Evolutionary conservation across 2,888 invertebrate genomes (phyloP).

Genomic region (Ormyrus thymus): DNA sequence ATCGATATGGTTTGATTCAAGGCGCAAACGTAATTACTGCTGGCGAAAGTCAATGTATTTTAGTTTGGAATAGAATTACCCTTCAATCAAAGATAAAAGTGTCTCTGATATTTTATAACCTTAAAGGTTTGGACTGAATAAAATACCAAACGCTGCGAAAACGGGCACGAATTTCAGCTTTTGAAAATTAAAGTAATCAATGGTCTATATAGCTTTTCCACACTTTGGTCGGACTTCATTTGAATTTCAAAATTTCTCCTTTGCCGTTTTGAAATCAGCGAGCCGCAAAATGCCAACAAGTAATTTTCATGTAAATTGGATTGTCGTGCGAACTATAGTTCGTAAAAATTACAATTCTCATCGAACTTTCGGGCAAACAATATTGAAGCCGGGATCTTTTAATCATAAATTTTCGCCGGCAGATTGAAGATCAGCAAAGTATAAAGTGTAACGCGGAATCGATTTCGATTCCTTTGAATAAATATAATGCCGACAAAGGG

Average conservation of each 20-base stretch:
- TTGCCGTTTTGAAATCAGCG: background rate
- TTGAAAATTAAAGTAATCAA: too few relatives aligned
- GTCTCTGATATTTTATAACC: too few relatives aligned
- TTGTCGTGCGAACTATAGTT: background rate
- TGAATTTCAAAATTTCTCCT: slow-evolving; percentile 1
- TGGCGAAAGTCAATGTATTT: too few relatives aligned
- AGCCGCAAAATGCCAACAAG: background rate
- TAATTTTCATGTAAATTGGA: slow-evolving; percentile 18
- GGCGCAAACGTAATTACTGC: too few relatives aligned
- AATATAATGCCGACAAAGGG: background rate
- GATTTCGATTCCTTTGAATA: slow-evolving; percentile 5
- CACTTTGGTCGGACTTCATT: background rate
- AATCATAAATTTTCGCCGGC: background rate
- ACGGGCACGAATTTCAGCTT: too few relatives aligned
- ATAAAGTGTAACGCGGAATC: background rate
- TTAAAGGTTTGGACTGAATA: too few relatives aligned
- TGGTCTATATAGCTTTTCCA: background rate
- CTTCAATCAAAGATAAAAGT: too few relatives aligned
- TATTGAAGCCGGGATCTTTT: background rate
- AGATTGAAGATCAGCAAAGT: background rate
- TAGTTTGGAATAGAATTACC: too few relatives aligned
- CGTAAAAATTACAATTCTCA: background rate
- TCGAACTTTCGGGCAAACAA: background rate
- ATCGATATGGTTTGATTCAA: background rate
- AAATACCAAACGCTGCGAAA: too few relatives aligned